Base-by-base conservation (phyloP, 2,113 vertebrate species). In the Apaloderma vittatum region DNA sequence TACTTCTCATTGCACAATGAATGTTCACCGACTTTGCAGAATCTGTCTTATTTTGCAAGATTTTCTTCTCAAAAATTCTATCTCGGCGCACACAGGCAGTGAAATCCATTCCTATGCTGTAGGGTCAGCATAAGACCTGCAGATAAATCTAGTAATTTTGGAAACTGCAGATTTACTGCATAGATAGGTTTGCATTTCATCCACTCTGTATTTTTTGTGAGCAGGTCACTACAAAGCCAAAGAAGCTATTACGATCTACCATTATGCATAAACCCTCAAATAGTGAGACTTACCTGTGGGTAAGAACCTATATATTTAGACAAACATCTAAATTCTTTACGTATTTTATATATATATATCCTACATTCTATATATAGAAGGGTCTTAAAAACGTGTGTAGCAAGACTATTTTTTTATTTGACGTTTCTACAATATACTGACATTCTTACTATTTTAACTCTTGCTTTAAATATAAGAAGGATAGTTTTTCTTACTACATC, bases 31-130 rank as follows among this genome's bases (percentile, higher is more conserved):
- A 86, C 45, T 91, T 72, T 34, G 57, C 30, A 54, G 22, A 43
- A 20, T 17, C 12, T 12, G 6, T 32, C 46, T 54, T n/a, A 32
- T 40, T 90, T 67, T 40, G 7, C 62, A 82, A 73, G 26, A 66
- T 48, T 90, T 66, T 79, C 24, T 43, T 46, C 22, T 72, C 0
- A 0, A 57, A 55, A 91, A 52, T 43, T 46, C 19, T 24, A 2
- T 9, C 10, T 48, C 7, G 1, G n/a, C 12, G 46, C 22, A 46
- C 2, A 6, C 0, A 0, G 43, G 34, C 30, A 65, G 23, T 14
- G 23, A 86, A 86, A 91, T 40, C 65, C 22, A 40, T 15, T 14
- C 34, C 65, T 48, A 18, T 6, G 13, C 40, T 57, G 11, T 4
- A 70, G 29, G 29, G 26, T 66, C 40, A 84, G 61, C 55, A n/a